These are phyloP conservation scores for Arrhopalites spinosus DNA, from an alignment of 2,888 invertebrate species.

Conservation along the genomic window DNA sequence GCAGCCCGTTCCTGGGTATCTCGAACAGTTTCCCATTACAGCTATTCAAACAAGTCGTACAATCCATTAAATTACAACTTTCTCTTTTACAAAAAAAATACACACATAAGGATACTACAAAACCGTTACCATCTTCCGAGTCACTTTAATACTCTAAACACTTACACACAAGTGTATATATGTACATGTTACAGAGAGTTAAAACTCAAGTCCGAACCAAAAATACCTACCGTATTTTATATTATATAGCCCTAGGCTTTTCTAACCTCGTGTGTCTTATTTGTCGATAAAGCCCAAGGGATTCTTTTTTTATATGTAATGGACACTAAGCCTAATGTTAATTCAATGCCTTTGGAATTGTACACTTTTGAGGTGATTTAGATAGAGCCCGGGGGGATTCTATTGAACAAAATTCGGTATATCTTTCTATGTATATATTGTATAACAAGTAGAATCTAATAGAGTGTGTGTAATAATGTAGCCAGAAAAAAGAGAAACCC, in stretches of 20 bases:
- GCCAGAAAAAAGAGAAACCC: neutral
- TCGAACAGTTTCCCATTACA: slow-evolving; percentile 56
- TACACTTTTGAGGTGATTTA: too few relatives aligned
- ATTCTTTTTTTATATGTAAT: too few relatives aligned
- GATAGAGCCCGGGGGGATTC: too few relatives aligned
- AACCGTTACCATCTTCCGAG: neutral
- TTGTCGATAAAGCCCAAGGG: too few relatives aligned
- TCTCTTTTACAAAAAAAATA: neutral
- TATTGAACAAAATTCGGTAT: too few relatives aligned
- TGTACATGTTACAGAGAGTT: too few relatives aligned
- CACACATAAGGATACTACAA: neutral
- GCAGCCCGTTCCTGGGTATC: slow-evolving; percentile 73
- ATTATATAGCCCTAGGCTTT: neutral
- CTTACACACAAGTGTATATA: neutral
- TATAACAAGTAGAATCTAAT: too few relatives aligned
- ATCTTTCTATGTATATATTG: too few relatives aligned
- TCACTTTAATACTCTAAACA: neutral
- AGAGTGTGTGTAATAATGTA: neutral
- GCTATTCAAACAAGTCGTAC: slow-evolving; percentile 45
- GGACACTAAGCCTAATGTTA: too few relatives aligned
- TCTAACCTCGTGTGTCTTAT: too few relatives aligned
- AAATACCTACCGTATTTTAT: neutral
- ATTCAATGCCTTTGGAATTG: too few relatives aligned
- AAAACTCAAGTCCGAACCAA: slow-evolving; percentile 12
- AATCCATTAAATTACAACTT: slow-evolving; percentile 32